These are phyloP conservation scores for Boulengeromyrus knoepffleri DNA, from an alignment of 2,113 vertebrate genomes.

Conservation along the genomic window DNA sequence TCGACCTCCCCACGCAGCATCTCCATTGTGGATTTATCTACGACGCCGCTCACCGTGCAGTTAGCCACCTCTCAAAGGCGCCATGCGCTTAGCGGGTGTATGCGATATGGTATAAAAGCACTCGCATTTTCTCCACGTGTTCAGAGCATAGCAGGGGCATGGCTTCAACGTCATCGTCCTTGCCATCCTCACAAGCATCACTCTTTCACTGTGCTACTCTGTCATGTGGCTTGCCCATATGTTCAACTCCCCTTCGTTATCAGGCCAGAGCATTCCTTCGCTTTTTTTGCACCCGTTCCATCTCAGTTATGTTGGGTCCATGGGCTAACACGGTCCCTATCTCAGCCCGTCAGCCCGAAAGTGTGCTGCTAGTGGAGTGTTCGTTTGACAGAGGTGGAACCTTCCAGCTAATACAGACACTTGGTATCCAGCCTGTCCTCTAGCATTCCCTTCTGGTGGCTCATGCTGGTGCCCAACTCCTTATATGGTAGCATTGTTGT, in stretches of 20 bases:
- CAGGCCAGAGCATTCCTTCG: not conserved
- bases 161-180: not conserved
- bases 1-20: not conserved
- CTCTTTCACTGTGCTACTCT: not conserved
- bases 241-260: not conserved
- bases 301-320: not conserved
- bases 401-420: not conserved
- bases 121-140: not conserved
- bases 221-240: not conserved
- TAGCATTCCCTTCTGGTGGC: not conserved
- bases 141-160: not conserved
- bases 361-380: not conserved
- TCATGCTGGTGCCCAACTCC: not conserved
- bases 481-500: not conserved
- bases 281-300: not conserved
- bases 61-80: not conserved
- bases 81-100: not conserved
- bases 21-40: not conserved
- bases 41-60: not conserved
- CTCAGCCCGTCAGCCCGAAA: not conserved
- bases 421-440: not conserved
- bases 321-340: not conserved
- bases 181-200: not conserved
- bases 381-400: not conserved
- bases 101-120: not conserved